These are phyloP conservation scores for Drosophila kambysellisi DNA, from an alignment of 2,888 invertebrate species.

Conservation along the genomic window DNA sequence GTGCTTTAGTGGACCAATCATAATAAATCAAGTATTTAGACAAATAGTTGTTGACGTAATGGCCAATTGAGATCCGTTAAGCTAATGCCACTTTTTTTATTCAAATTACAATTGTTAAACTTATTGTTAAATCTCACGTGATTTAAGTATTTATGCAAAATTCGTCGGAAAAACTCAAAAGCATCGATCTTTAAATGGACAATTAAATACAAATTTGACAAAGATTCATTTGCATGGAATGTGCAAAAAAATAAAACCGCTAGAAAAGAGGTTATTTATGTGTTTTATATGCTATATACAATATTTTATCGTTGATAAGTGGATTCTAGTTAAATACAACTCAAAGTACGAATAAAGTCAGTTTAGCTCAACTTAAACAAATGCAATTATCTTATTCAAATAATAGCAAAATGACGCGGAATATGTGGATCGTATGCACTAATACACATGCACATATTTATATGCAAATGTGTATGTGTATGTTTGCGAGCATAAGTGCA, in stretches of 20 bases:
- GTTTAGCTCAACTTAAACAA: neutral
- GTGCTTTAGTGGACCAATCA: neutral
- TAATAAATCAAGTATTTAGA: slow-evolving; percentile 1
- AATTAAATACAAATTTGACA: neutral
- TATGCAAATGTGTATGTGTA: neutral
- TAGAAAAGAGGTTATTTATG: too few species aligned
- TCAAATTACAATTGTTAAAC: neutral
- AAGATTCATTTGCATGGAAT: neutral
- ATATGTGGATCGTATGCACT: too few species aligned
- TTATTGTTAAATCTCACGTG: neutral
- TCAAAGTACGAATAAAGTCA: neutral
- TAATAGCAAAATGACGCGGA: neutral
- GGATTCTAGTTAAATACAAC: neutral
- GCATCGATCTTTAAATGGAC: neutral
- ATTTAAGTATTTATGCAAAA: neutral
- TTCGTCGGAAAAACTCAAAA: too few species aligned
- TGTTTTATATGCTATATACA: neutral
- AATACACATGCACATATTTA: neutral
- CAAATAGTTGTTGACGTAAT: neutral
- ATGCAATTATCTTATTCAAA: slow-evolving; percentile 1
- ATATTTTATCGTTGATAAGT: neutral
- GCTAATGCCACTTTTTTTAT: neutral
- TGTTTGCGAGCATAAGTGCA: neutral
- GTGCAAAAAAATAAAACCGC: too few species aligned
- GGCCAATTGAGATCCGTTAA: neutral